A percentile compares a stretch with the other conserved stretches of the same genome.
Evolutionary conservation across 2,888 invertebrate species (phyloP).

Genomic region (Marronus borbonicus): DNA sequence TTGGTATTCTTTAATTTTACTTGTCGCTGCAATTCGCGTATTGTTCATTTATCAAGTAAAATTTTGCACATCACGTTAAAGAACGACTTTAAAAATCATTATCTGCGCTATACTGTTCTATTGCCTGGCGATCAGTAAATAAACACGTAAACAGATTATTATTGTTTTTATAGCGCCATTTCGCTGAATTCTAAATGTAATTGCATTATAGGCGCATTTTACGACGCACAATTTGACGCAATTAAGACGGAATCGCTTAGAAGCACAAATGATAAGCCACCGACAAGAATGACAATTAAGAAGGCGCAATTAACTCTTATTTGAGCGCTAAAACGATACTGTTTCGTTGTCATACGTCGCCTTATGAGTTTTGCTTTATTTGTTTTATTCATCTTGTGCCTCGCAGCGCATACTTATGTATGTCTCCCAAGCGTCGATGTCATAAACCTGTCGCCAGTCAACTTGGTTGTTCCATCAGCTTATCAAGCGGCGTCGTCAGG

Average conservation of each 20-base stretch:
- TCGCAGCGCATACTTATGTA: constrained; percentile 5
- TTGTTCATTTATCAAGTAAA: no score
- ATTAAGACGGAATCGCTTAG: constrained; percentile 10
- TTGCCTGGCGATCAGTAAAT: no score
- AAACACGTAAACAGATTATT: no score
- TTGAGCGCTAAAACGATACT: constrained; percentile 21
- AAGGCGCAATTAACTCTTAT: background rate
- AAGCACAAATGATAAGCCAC: constrained; percentile 1
- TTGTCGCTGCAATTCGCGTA: no score
- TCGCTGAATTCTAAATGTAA: constrained; percentile 12
- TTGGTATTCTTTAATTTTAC: no score
- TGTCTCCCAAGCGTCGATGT: constrained; percentile 34
- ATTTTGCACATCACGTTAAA: no score
- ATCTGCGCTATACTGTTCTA: no score
- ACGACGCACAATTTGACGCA: constrained; percentile 3
- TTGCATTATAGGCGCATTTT: constrained; percentile 12
- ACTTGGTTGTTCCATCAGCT: constrained; percentile 37
- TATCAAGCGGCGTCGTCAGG: constrained; percentile 41
- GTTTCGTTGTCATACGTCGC: constrained; percentile 18
- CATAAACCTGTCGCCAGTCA: constrained; percentile 45
- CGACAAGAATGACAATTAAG: constrained; percentile 1
- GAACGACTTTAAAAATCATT: no score
- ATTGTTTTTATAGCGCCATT: background rate
- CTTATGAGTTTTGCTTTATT: constrained; percentile 8
- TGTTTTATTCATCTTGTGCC: constrained; percentile 20